Evolutionary conservation across 2,888 invertebrate species (phyloP), one percentile per base, ranked within the genome.

Genomic region (Sphaerophoria taeniata): DNA sequence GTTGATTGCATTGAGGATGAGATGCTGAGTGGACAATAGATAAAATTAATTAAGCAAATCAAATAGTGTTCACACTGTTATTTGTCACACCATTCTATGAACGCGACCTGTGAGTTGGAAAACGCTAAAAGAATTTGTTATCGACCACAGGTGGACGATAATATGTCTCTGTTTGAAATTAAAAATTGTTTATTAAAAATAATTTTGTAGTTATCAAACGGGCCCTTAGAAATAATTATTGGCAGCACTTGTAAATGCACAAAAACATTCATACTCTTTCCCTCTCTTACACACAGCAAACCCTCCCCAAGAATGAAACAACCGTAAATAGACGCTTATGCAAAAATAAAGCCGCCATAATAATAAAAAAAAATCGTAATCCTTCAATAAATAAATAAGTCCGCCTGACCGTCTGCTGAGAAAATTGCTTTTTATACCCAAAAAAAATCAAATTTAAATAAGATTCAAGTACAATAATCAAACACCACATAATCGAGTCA

Each of bases 271-370:
- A n/a, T 58, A 6, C 0, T 39, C 39, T 58, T 16, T 58, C 58
- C 39, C 12, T 71, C 49, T 51, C n/a, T 65, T 43, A 47, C 31
- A 14, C 3, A 47, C 36, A 36, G 5, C 16, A 33, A 9, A 11
- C 4, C 12, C 6, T 4, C 14, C 1, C 69, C 11, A n/a, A 53
- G 43, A 73, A 67, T 71, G 79, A 79, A 75, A 71, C 24, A 70
- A 55, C 63, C 16, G 6, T 4, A 53, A 43, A 14, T 24, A 58
- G 79, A 80, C 72, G 84, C 76, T 76, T 60, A 61, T 53, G 74
- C 75, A 14, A 85, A 84, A 85, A 76, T 69, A 80, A 24, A 53
- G 49, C 80, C 75, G 75, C 72, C 61, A 33, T 77, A 58, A 39
- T 55, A 72, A 24, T 24, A 24, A 24, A 24, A n/a, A 36, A 60